These are phyloP conservation scores for Meandrusa payeni DNA, from an alignment of 2,888 invertebrate genomes.

Conservation along the genomic window DNA sequence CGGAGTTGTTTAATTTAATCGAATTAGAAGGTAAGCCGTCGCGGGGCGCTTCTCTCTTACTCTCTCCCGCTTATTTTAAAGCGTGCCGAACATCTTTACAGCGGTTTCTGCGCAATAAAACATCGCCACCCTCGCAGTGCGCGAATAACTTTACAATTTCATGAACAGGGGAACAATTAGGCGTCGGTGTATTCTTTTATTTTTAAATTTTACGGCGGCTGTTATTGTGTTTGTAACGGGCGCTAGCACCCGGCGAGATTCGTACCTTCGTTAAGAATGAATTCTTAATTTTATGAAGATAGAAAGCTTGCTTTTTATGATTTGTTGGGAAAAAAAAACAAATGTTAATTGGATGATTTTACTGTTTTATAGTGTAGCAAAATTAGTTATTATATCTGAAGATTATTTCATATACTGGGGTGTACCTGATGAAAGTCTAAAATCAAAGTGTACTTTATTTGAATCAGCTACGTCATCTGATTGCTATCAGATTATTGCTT, in stretches of 20 bases:
- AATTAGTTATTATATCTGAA: too few species aligned
- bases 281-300: conserved; percentile 78
- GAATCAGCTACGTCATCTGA: too few species aligned
- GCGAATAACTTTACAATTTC: conserved; percentile 79
- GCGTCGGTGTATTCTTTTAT: conserved; percentile 71
- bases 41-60: conserved; percentile 39
- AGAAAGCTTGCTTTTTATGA: conserved; percentile 57
- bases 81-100: conserved; percentile 77
- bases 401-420: too few species aligned
- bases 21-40: conserved; percentile 75
- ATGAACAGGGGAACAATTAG: conserved; percentile 80
- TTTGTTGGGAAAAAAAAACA: conserved; percentile 39
- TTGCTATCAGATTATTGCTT: too few species aligned
- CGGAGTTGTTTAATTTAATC: conserved; percentile 81
- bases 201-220: conserved; percentile 65
- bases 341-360: conserved; percentile 22
- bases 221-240: conserved; percentile 70
- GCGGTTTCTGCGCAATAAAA: conserved; percentile 78
- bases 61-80: conserved; percentile 76
- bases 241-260: conserved; percentile 55
- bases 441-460: too few species aligned
- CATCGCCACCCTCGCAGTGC: conserved; percentile 69
- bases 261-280: conserved; percentile 73
- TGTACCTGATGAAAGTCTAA: too few species aligned
- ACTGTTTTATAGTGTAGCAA: too few species aligned